Percentiles rank a stretch among this genome's conserved stretches.
phyloP scores from a whole-genome alignment of 2,888 invertebrate genomes.

The Blera fallax region DNA sequence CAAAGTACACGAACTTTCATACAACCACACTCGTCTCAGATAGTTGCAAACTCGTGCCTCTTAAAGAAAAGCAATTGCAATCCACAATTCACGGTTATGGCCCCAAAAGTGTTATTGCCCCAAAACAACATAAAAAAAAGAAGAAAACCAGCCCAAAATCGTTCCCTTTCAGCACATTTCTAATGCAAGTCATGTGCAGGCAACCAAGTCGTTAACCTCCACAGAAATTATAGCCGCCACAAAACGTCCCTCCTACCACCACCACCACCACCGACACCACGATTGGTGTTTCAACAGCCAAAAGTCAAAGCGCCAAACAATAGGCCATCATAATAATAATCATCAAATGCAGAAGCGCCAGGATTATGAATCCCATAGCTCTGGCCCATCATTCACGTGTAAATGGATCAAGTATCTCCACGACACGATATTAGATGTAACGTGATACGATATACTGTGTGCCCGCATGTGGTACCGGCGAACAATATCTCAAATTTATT shows the following conservation, averaged over 20 bases:
- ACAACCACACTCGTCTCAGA: not conserved
- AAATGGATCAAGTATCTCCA: constrained; percentile 65
- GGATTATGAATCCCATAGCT: constrained; percentile 55
- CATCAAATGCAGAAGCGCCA: constrained; percentile 68
- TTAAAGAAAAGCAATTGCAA: constrained; percentile 12
- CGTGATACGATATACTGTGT: constrained; percentile 28
- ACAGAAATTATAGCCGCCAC: constrained; percentile 29
- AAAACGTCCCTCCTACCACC: not conserved
- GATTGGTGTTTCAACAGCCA: not conserved
- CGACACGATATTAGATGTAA: constrained; percentile 53
- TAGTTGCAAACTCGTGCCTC: constrained; percentile 5
- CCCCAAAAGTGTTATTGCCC: constrained; percentile 17
- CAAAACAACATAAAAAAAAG: not conserved
- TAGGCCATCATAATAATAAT: constrained; percentile 67
- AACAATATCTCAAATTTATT: constrained; percentile 69
- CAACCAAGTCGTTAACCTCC: constrained; percentile 37
- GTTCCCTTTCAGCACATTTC: constrained; percentile 1
- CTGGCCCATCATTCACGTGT: constrained; percentile 61
- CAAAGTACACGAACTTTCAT: not conserved
- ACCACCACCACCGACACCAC: not conserved
- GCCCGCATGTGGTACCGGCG: constrained; percentile 61
- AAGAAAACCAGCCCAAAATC: not conserved
- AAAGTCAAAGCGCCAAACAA: constrained; percentile 62
- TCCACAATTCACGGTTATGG: constrained; percentile 15
- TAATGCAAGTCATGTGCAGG: constrained; percentile 63